A percentile compares a stretch with the other conserved stretches of the same genome.
Conservation (phyloP, 2,797 vertebrate genomes). For the Trichosurus vulpecula region DNA sequence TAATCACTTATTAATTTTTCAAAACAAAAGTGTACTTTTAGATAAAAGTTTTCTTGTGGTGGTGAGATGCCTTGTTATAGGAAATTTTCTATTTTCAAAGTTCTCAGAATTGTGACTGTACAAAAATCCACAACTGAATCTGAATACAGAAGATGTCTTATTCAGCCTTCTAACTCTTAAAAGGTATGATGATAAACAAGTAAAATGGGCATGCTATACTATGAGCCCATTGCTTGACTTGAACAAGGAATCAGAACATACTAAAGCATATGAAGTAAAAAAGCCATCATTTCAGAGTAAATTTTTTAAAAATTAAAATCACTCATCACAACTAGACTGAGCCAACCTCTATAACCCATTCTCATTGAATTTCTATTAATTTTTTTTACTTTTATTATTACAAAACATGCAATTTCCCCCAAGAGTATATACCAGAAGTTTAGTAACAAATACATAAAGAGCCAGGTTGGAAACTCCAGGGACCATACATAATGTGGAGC, state of each 20-base stretch:
- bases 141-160: slow-evolving; percentile 37
- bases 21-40: slow-evolving; percentile 52
- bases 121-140: slow-evolving; percentile 10
- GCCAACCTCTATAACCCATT: slow-evolving; percentile 10
- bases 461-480: background rate
- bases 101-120: slow-evolving; percentile 40
- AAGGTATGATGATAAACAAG: slow-evolving; percentile 19
- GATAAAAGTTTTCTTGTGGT: slow-evolving; percentile 29
- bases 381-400: slow-evolving; percentile 6
- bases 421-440: background rate
- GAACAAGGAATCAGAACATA: slow-evolving; percentile 30
- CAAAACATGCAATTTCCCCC: slow-evolving; percentile 34
- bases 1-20: slow-evolving; percentile 44
- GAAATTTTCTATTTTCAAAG: slow-evolving; percentile 26
- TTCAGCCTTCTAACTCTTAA: slow-evolving; percentile 36
- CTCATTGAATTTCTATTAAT: slow-evolving; percentile 35
- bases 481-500: background rate
- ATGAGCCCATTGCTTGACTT: background rate
- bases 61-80: background rate
- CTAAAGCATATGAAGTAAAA: slow-evolving; percentile 59
- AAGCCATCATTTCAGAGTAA: slow-evolving; percentile 2
- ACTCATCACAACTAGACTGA: slow-evolving; percentile 41
- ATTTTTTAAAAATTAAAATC: slow-evolving; percentile 38
- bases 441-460: background rate
- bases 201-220: slow-evolving; percentile 42